A percentile compares a stretch with the other conserved stretches of the same genome.
These are phyloP conservation scores for Dicrurus megarhynchus DNA, from an alignment of 2,113 vertebrate species.

Conservation along the genomic window DNA sequence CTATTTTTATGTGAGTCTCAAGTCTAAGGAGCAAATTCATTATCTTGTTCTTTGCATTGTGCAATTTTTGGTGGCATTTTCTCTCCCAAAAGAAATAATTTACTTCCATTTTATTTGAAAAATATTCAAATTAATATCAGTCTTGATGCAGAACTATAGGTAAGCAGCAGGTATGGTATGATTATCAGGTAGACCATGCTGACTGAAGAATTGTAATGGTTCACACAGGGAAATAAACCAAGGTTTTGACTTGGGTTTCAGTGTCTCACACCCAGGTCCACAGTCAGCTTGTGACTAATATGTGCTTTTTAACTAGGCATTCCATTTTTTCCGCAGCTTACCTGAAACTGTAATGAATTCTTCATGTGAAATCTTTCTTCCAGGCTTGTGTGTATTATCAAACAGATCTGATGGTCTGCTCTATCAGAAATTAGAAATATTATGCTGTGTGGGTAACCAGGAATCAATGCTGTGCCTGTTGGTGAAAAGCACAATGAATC, in stretches of 20 bases:
- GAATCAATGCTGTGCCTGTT: neutral
- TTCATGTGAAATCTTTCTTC: neutral
- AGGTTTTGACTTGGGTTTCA: neutral
- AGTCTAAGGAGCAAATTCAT: neutral
- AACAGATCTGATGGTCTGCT: neutral
- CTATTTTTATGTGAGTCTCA: neutral
- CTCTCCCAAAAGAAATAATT: neutral
- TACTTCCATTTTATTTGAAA: neutral
- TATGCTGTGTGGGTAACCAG: neutral
- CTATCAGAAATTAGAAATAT: neutral
- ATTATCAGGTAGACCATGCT: neutral
- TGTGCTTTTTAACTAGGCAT: neutral
- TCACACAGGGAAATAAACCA: neutral
- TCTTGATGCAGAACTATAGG: neutral
- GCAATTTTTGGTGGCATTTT: neutral
- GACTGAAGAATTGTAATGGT: neutral
- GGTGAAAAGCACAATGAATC: neutral
- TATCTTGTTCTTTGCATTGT: neutral
- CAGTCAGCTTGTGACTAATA: neutral
- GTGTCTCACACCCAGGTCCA: neutral
- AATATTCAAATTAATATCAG: neutral
- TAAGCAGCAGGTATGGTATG: neutral
- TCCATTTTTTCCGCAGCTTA: neutral
- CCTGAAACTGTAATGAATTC: neutral
- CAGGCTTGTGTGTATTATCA: neutral